Evolutionary conservation across 2,113 vertebrate species (phyloP), one percentile per base, ranked within the genome.

Genomic region (Spea multiplicata): DNA sequence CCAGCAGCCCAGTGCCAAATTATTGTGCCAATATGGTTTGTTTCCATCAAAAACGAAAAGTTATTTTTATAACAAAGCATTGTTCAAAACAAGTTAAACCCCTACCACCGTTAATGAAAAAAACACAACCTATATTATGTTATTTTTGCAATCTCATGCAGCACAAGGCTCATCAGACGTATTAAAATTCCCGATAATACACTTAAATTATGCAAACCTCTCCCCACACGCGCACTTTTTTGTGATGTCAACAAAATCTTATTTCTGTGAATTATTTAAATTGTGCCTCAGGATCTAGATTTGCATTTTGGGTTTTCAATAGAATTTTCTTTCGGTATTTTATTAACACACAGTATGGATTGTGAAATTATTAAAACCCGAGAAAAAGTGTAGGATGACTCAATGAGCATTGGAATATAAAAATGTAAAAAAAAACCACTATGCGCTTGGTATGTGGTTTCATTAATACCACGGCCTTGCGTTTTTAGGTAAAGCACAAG

Each of bases 121-220:
- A 75, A 66, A 75, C 53, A 17, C 8, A 53, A 75, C 14, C 73
- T 45, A 47, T 7, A 66, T 75, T 75, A 75, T 75, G 66, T 75
- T 48, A 75, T 16, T 66, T 53, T 66, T 75, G 44, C 61, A 75
- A 66, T 75, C 62, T 75, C 8, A 52, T 53, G 48, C 44, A 66
- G 48, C 47, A 66, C 62, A 75, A 75, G 73, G 44, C 73, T 66
- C 6, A 66, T 53, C 17, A 66, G 61, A 52, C 66, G 48, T 45
- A 45, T 17, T 9, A 12, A 10, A 65, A 17, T 30, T 50, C 59
- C 50, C 16, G 53, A 55, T 66, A 64, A 48, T 67, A 67, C 65
- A 75, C 64, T 17, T 57, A 67, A 75, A 57, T 67, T 67, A 75
- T 67, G 64, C 14, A 44, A 50, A 67, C n/a, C 45, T 45, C 30